Base-by-base conservation (phyloP, 2,113 vertebrate species). In the Castor canadensis region DNA sequence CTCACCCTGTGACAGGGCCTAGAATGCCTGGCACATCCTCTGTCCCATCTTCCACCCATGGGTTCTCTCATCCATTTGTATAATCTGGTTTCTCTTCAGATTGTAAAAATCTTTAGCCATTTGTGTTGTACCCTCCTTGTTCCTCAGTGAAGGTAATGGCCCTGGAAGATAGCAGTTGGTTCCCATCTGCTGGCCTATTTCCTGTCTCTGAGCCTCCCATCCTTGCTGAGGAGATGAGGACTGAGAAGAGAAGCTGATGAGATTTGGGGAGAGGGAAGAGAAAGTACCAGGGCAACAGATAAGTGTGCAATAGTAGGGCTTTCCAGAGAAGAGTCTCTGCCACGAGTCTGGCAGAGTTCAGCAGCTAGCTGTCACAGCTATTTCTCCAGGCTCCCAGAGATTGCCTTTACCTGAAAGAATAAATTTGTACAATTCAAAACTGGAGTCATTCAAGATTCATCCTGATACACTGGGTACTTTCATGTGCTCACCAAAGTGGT, bases 371-470 rank as follows among this genome's bases (percentile, higher is more conserved):
- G 2, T 12, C 35, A 66, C 28, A 22, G 49, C 64, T 67, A 19
- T 69, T 91, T 91, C 49, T 64, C 47, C 17, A 28, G n/a, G 66
- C 30, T 12, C 64, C 26, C 52, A 60, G 20, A 35, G 60, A 54
- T 30, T 72, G 77, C 60, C 62, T 91, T 93, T 58, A 64, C 62
- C 32, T 10, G 17, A 88, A 4, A 54, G 47, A 92, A 87, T 87
- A 71, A 80, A 93, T 69, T 89, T 58, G 95, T 52, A 62, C 35
- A 52, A 49, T 22, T 94, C 69, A 40, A 89, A 89, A 89, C 32
- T 64, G 49, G 30, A 67, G 38, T 85, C 35, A 76, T 24, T 81
- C 60, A 56, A 80, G 71, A 54, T 38, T 92, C 10, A 47, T 77
- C 56, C 91, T 86, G 38, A 86, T 66, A n/a, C 66, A 83, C 13